Conservation (phyloP, 2,113 vertebrate species). For the Rhea pennata region DNA sequence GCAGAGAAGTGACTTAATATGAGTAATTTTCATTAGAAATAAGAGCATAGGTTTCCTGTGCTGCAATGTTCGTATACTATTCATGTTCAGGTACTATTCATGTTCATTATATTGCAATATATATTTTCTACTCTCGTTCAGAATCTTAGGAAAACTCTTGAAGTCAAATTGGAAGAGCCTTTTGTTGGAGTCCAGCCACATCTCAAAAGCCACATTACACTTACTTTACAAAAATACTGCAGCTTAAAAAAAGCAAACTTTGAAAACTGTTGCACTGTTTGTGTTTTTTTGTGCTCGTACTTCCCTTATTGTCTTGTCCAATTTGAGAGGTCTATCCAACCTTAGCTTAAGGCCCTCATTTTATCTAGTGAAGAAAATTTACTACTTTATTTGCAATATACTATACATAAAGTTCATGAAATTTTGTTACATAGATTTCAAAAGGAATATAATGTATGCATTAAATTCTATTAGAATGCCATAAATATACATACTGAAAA, state of each 20-base stretch:
- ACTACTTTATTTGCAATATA: neutral
- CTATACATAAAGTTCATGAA: neutral
- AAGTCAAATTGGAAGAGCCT: neutral
- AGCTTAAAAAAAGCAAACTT: neutral
- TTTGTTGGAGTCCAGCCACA: neutral
- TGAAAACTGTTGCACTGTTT: neutral
- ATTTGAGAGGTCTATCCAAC: neutral
- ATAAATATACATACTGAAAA: neutral
- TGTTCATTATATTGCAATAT: neutral
- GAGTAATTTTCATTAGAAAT: neutral
- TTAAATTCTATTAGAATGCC: neutral
- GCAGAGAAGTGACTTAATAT: neutral
- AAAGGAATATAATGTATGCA: neutral
- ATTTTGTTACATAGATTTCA: neutral
- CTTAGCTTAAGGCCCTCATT: neutral
- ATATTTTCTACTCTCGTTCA: neutral
- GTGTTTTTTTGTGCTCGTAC: neutral
- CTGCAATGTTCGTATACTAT: neutral
- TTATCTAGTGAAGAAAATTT: neutral
- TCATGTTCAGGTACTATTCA: neutral
- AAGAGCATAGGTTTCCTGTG: neutral
- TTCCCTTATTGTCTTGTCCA: neutral
- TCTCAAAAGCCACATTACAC: neutral
- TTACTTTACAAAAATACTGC: neutral
- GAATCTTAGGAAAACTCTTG: neutral